Base-by-base conservation (phyloP, 1,140 invertebrate genomes). In the Lethrus apterus region DNA sequence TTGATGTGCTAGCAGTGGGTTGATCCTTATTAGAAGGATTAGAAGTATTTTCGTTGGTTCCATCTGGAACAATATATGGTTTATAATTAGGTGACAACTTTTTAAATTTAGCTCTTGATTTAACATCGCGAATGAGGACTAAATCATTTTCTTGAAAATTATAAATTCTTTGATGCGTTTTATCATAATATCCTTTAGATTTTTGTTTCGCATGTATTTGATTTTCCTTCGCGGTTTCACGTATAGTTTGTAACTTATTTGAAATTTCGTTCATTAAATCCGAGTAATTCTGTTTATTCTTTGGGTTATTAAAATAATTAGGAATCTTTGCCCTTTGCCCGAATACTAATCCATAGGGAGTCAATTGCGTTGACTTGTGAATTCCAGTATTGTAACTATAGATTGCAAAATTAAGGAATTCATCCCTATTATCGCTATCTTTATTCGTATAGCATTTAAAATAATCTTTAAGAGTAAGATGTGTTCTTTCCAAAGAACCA, bases 331-430 rank as follows among this genome's bases (percentile, higher is more conserved):
- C 58, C 46, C 66, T 63, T 34, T 50, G 48, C 5, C 70, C 70
- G 41, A 68, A 71, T 11, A 73, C n/a, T 3, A 74, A 24, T 57
- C 69, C 65, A 41, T 34, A 48, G 24, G 46, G 38, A 31, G 18
- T 67, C 66, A 1, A 70, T 67, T 7, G 63, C 49, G 49, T 57
- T 0, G 60, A 52, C 36, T 51, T 51, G 40, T 75, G 71, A 2
- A 59, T 23, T n/a, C 66, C 56, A 0, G 66, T 68, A 31, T 75
- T 74, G 41, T 72, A 70, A 4, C 61, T 64, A 51, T 69, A 72
- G 4, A 62, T 62, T 0, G 70, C 69, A 18, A 64, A 63, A 1
- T 58, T 59, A 0, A 71, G 44, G 10, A 60, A 67, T 42, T 60
- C 34, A 33, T 73, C 70, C 72, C 72, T 75, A 48, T 73, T 60